Evolutionary conservation across 2,888 invertebrate species (phyloP), one percentile per base, ranked within the genome.

Genomic region (Lypha dubia): DNA sequence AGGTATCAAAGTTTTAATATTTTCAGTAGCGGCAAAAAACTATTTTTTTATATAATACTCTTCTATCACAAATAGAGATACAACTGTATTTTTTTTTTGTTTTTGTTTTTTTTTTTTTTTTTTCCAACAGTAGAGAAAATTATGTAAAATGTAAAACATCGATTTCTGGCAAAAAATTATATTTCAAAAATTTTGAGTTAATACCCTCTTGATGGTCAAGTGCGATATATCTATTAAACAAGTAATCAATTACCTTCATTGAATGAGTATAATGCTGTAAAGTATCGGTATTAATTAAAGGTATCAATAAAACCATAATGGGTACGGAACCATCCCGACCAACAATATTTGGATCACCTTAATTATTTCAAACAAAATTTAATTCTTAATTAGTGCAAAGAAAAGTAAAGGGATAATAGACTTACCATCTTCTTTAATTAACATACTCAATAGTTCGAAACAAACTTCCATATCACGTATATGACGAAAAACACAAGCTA

Each of bases 231-330:
- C 41, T 38, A 13, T 41, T 15, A 41, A 13, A 3, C 3, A 41
- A 41, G 2, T 41, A 3, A 35, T 41, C 1, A 74, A 46, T 89
- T 89, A 94, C 95, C 93, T 95, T 95, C 95, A 95, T 95, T 86
- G 94, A 94, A 90, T 95, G 95, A 5, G 95, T 95, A 89, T 95
- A 95, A 90, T 95, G 94, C 90, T 95, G 95, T 63, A 95, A 90
- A 63, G 95, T 95, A 91, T 95, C 95, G 89, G 95, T 95, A 90
- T 96, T 95, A 79, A 96, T 95, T 41, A 96, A 92, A 58, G 95
- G 95, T 76, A 96, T 95, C 77, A 96, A 92, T 88, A 96, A 94
- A 35, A 96, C 95, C 94, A 96, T 95, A 77, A 96, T 94, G 13
- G 96, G 95, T 67, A 95, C 95, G 49, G 95, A 95, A 22, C 95